Percentiles rank a stretch among this genome's conserved stretches.
Conservation (phyloP, 2,797 vertebrate species). For the Takifugu ocellatus region DNA sequence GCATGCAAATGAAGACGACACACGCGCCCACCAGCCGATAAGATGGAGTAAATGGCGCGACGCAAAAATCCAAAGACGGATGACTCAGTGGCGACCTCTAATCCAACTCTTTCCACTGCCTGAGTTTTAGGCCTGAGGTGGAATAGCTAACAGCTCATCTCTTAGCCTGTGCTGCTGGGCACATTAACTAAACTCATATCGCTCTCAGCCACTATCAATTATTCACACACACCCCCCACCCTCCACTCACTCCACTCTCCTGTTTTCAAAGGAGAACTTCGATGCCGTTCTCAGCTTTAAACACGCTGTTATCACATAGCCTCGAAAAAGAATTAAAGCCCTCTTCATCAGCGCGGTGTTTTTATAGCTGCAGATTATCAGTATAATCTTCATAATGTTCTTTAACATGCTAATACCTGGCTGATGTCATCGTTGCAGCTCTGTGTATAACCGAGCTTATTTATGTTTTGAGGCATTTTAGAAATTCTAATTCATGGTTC, state of each 20-base stretch:
- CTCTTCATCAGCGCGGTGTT: slow-evolving; percentile 24
- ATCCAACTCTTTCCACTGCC: slow-evolving; percentile 41
- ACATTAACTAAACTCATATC: slow-evolving; percentile 85
- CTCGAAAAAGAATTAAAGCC: slow-evolving; percentile 34
- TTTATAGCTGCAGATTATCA: slow-evolving; percentile 22
- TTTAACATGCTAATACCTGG: slow-evolving; percentile 29
- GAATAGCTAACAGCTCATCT: slow-evolving; percentile 75
- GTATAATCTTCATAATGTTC: slow-evolving; percentile 18
- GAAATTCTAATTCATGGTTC: slow-evolving; percentile 6
- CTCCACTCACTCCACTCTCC: slow-evolving; percentile 10
- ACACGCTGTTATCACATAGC: slow-evolving; percentile 24
- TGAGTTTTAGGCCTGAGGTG: slow-evolving; percentile 67
- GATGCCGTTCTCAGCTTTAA: slow-evolving; percentile 27
- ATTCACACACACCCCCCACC: slow-evolving; percentile 62
- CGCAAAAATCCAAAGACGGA: slow-evolving; percentile 18
- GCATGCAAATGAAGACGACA: slow-evolving; percentile 48
- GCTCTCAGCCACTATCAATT: slow-evolving; percentile 83
- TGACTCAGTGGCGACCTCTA: slow-evolving; percentile 24
- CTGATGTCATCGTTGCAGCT: slow-evolving; percentile 39
- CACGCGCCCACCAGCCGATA: slow-evolving; percentile 10
- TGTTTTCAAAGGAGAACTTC: slow-evolving; percentile 63
- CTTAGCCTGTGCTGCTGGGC: slow-evolving; percentile 77
- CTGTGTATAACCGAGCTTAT: slow-evolving; percentile 3
- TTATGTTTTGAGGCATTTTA: slow-evolving; percentile 3
- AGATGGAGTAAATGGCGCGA: slow-evolving; percentile 28